Conservation (phyloP, 2,888 invertebrate species). For the Drosophila incognita region DNA sequence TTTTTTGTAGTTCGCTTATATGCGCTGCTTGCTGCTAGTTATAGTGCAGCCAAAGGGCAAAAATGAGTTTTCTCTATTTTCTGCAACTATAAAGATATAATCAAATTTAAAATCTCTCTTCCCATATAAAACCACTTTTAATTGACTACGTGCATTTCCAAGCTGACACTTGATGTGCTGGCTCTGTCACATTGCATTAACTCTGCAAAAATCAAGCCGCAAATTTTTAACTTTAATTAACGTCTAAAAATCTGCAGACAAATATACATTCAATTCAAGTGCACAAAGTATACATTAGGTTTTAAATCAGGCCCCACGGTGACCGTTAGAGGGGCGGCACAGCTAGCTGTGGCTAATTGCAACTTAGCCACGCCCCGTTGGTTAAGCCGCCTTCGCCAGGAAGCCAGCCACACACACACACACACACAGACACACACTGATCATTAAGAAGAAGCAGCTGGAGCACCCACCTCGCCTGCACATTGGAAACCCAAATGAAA, state of each 20-base stretch:
- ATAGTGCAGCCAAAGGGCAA: constrained; percentile 20
- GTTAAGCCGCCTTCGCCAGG: constrained; percentile 64
- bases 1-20: constrained; percentile 30
- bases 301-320: constrained; percentile 56
- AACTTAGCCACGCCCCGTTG: constrained; percentile 77
- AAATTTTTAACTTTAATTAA: constrained; percentile 65
- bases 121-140: neutral
- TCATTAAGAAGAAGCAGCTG: constrained; percentile 39
- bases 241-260: constrained; percentile 43
- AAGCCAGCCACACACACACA: constrained; percentile 46
- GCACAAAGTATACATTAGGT: constrained; percentile 50
- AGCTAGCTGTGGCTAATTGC: constrained; percentile 67
- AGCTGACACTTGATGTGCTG: neutral
- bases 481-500: constrained; percentile 71
- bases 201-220: neutral
- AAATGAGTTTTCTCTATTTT: neutral
- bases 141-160: neutral
- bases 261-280: constrained; percentile 58
- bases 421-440: constrained; percentile 5
- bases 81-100: neutral
- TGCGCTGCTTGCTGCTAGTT: constrained; percentile 20
- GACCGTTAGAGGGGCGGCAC: neutral
- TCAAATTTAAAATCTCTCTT: neutral
- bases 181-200: neutral
- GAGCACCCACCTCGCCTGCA: constrained; percentile 25